Percentiles rank a stretch among this genome's conserved stretches.
These are phyloP conservation scores for Drosophila ercepeae DNA, from an alignment of 1,140 invertebrate genomes.

Conservation along the genomic window DNA sequence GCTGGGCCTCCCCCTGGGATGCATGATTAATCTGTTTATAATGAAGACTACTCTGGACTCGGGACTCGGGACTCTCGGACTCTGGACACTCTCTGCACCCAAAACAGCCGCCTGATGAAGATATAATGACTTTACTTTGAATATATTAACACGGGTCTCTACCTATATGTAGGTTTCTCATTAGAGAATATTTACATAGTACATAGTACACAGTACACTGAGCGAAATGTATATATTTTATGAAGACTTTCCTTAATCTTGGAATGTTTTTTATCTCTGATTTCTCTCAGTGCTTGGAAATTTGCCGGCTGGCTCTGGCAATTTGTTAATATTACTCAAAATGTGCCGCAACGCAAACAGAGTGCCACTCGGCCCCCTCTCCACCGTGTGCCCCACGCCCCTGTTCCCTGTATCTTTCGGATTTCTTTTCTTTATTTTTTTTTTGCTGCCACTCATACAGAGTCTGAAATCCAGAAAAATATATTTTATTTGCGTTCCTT, in stretches of 20 bases:
- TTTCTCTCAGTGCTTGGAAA: slow-evolving; percentile 13
- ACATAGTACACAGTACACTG: background rate
- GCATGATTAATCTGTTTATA: slow-evolving; percentile 36
- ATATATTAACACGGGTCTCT: background rate
- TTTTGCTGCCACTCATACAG: slow-evolving; percentile 14
- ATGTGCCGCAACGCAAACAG: slow-evolving; percentile 41
- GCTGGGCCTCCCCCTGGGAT: background rate
- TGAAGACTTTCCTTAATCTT: background rate
- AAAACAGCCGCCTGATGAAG: slow-evolving; percentile 1
- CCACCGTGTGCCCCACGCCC: background rate
- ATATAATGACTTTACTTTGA: slow-evolving; percentile 14
- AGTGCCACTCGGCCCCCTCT: background rate
- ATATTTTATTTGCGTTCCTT: slow-evolving; percentile 57
- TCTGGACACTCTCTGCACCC: no score
- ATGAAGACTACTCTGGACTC: slow-evolving; percentile 9
- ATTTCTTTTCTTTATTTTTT: background rate
- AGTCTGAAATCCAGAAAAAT: slow-evolving; percentile 1
- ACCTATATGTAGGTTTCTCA: background rate
- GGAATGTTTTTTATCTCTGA: background rate
- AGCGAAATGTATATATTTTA: background rate
- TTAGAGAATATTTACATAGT: background rate
- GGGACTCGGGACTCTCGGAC: background rate
- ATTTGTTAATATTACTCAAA: slow-evolving; percentile 59
- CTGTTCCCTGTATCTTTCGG: no score
- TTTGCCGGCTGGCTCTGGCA: slow-evolving; percentile 42